These are phyloP conservation scores for Cyclophora albipunctata DNA, from an alignment of 2,888 invertebrate genomes.

Conservation along the genomic window DNA sequence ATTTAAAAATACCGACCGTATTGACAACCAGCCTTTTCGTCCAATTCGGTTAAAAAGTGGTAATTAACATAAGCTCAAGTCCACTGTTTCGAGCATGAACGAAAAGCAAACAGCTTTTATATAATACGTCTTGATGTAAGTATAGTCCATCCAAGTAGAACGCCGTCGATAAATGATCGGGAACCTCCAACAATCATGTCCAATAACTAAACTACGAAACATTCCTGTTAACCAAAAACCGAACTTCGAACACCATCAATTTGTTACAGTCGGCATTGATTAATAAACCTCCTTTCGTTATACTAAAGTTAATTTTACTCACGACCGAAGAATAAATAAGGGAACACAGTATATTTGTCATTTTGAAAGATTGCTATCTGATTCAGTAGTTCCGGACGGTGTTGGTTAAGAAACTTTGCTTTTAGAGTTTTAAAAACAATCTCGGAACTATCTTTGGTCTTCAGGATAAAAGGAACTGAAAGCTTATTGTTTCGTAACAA, in stretches of 20 bases:
- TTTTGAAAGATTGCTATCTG: constrained; percentile 61
- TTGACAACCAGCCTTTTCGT: too few species aligned
- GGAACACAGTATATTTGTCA: constrained; percentile 47
- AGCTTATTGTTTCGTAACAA: constrained; percentile 11
- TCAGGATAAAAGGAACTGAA: constrained; percentile 7
- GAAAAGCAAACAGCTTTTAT: too few species aligned
- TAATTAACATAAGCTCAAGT: too few species aligned
- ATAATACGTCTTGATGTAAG: too few species aligned
- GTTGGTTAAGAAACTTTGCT: constrained; percentile 13
- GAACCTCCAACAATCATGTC: too few species aligned
- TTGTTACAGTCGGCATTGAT: constrained; percentile 58
- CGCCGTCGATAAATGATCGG: too few species aligned
- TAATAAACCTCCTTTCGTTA: constrained; percentile 58
- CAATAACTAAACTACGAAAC: neutral
- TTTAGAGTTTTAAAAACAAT: constrained; percentile 15
- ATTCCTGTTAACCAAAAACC: constrained; percentile 35
- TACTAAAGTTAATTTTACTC: constrained; percentile 60
- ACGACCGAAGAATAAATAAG: constrained; percentile 49
- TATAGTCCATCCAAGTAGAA: too few species aligned
- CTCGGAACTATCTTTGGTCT: constrained; percentile 4
- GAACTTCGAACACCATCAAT: constrained; percentile 46
- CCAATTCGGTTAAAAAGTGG: too few species aligned
- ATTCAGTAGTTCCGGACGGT: constrained; percentile 47
- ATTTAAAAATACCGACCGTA: too few species aligned
- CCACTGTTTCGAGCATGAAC: too few species aligned